These are phyloP conservation scores for Lasioglossum albipes DNA, from an alignment of 1,140 invertebrate genomes.

Conservation along the genomic window DNA sequence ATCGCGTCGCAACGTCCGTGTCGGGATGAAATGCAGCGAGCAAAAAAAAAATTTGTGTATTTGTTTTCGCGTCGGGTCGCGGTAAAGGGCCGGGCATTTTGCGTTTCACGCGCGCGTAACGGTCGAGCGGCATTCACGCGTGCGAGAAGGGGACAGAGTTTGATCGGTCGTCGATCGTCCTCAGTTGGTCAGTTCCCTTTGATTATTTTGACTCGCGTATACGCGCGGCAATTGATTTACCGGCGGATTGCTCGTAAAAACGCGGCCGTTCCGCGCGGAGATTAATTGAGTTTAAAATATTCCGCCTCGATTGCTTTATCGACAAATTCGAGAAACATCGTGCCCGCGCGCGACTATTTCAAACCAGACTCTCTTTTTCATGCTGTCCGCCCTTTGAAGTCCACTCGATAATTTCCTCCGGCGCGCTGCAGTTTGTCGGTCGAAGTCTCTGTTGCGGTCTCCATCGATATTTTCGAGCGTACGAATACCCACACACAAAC, in stretches of 20 bases:
- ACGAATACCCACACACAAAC: too few relatives aligned
- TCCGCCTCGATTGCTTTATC: slow-evolving; percentile 53
- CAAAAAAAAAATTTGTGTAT: not conserved
- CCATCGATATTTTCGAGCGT: not conserved
- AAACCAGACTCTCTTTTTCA: not conserved
- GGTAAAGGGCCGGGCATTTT: not conserved
- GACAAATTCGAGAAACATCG: slow-evolving; percentile 11
- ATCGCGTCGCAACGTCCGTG: not conserved
- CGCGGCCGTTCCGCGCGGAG: slow-evolving; percentile 51
- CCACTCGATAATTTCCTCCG: not conserved
- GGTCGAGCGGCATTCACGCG: slow-evolving; percentile 9
- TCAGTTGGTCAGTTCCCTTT: slow-evolving; percentile 26
- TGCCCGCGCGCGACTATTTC: slow-evolving; percentile 18
- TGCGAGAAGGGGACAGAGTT: slow-evolving; percentile 28
- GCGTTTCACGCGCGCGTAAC: not conserved
- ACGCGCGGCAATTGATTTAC: slow-evolving; percentile 54
- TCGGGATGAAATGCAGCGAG: not conserved
- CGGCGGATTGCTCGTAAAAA: slow-evolving; percentile 49
- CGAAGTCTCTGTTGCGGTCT: not conserved
- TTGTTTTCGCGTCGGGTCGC: not conserved
- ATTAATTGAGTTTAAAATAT: slow-evolving; percentile 61
- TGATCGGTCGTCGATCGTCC: slow-evolving; percentile 51
- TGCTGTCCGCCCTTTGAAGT: not conserved
- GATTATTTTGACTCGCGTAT: slow-evolving; percentile 59
- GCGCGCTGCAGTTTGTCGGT: not conserved